phyloP scores from a whole-genome alignment of 2,888 invertebrate genomes.

The Xestia rhomboidea region DNA sequence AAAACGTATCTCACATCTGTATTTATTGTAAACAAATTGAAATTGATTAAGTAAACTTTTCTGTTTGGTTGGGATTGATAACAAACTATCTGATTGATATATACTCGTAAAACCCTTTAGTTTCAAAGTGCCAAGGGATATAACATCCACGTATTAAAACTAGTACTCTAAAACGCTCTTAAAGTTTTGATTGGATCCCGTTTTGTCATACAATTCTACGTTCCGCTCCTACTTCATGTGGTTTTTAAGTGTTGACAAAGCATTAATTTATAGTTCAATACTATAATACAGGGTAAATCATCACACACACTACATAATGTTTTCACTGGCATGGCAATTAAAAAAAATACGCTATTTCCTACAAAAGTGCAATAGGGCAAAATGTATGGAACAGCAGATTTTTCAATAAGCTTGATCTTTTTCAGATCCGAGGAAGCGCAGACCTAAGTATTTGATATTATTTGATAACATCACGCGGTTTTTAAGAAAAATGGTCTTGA shows the following conservation, averaged over 20 bases:
- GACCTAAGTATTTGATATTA: too few species aligned
- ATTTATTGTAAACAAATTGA: background rate
- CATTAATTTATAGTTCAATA: background rate
- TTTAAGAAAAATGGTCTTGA: too few species aligned
- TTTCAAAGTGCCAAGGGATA: slow-evolving; percentile 28
- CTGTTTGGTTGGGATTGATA: slow-evolving; percentile 13
- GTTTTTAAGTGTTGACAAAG: background rate
- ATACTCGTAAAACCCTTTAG: slow-evolving; percentile 35
- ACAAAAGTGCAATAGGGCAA: too few species aligned
- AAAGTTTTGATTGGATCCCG: slow-evolving; percentile 38
- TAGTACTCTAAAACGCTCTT: slow-evolving; percentile 6
- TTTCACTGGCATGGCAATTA: too few species aligned
- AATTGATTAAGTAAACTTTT: slow-evolving; percentile 3
- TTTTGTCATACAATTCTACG: background rate
- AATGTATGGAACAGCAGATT: too few species aligned
- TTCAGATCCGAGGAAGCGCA: too few species aligned
- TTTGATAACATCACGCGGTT: background rate
- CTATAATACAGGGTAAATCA: too few species aligned
- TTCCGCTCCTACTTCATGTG: background rate
- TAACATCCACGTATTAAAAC: slow-evolving; percentile 21
- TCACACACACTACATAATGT: too few species aligned
- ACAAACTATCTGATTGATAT: slow-evolving; percentile 21
- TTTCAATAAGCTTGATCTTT: too few species aligned
- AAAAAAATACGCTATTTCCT: too few species aligned
- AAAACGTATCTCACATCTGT: slow-evolving; percentile 7